phyloP scores from a whole-genome alignment of 2,797 vertebrate species.

The Nasua narica region DNA sequence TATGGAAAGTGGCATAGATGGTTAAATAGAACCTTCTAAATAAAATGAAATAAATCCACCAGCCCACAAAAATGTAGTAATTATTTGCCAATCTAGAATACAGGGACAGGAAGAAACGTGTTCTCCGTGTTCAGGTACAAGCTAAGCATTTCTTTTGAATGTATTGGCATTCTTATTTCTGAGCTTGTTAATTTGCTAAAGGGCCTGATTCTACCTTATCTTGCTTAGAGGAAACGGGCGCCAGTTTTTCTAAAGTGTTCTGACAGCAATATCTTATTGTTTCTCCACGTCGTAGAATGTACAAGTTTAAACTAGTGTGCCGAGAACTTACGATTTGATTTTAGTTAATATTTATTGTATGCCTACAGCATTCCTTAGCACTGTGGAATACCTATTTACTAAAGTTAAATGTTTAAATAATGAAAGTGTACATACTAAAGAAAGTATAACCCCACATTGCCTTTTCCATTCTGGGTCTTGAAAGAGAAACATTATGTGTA shows the following conservation, averaged over 20 bases:
- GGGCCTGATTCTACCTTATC: not conserved
- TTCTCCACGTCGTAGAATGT: not conserved
- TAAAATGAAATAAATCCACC: conserved; percentile 22
- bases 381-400: conserved; percentile 2
- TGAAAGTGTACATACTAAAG: not conserved
- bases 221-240: not conserved
- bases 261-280: not conserved
- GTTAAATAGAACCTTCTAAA: not conserved
- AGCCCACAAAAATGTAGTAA: not conserved
- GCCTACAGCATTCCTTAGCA: conserved; percentile 13
- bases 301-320: conserved; percentile 22
- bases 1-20: not conserved
- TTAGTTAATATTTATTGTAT: conserved; percentile 43
- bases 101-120: not conserved
- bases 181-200: conserved; percentile 14
- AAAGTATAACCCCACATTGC: not conserved
- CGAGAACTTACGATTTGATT: conserved; percentile 18
- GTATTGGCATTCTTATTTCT: not conserved
- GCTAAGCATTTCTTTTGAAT: not conserved
- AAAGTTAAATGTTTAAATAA: conserved; percentile 36
- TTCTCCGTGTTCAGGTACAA: not conserved
- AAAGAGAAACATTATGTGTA: not conserved
- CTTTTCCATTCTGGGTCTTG: not conserved
- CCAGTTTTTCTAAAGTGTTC: not conserved
- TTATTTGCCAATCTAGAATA: not conserved